Conservation (phyloP, 2,888 invertebrate species). For the Eilema depressum region DNA sequence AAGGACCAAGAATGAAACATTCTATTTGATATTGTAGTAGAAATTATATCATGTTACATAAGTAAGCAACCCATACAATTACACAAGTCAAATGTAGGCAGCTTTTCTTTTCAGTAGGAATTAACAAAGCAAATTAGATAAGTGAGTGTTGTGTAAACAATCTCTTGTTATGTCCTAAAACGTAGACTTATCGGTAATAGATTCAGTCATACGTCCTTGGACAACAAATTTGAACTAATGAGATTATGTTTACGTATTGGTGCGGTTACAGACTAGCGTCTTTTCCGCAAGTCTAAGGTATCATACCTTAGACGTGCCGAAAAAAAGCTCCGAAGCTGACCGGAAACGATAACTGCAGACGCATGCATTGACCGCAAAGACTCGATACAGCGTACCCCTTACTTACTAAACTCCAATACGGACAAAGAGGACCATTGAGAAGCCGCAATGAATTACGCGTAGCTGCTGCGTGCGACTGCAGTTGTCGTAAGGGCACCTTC, state of each 20-base stretch:
- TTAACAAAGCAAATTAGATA: constrained; percentile 18
- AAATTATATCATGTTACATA: not conserved
- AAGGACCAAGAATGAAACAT: too few species aligned
- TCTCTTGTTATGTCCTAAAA: constrained; percentile 31
- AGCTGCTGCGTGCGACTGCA: too few species aligned
- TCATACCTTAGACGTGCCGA: too few species aligned
- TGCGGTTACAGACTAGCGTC: not conserved
- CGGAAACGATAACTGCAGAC: too few species aligned
- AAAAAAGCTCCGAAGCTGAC: too few species aligned
- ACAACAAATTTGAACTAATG: constrained; percentile 24
- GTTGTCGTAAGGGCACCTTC: too few species aligned
- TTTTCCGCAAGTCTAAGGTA: not conserved
- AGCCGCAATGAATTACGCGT: too few species aligned
- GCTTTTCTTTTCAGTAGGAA: not conserved
- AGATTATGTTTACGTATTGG: constrained; percentile 16
- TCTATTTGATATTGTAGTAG: not conserved
- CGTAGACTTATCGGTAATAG: constrained; percentile 18
- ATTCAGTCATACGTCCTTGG: constrained; percentile 26
- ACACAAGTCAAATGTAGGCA: not conserved
- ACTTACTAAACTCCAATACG: too few species aligned
- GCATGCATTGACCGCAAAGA: too few species aligned
- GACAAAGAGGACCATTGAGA: too few species aligned
- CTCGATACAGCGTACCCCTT: too few species aligned
- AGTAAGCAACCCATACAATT: not conserved
- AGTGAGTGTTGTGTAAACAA: constrained; percentile 33